These are phyloP conservation scores for Propithecus deckenii DNA, from an alignment of 2,797 vertebrate genomes.

Conservation along the genomic window DNA sequence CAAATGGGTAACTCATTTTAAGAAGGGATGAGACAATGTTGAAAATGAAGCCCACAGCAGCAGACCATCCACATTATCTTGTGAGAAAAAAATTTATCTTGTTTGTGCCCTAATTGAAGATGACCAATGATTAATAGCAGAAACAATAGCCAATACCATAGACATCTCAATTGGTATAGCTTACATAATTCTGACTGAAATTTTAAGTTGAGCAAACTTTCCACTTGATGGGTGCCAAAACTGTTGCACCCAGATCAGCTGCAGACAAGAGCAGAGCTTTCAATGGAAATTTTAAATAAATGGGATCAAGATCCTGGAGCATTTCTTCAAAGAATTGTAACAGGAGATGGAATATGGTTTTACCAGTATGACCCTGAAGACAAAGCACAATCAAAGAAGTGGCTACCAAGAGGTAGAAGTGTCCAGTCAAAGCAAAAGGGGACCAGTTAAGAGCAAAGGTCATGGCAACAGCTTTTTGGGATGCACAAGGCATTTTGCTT, in stretches of 20 bases:
- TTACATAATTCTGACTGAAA: background rate
- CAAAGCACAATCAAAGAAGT: background rate
- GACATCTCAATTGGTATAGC: background rate
- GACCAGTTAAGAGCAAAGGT: background rate
- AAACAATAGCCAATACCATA: background rate
- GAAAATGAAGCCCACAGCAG: background rate
- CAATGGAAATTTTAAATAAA: background rate
- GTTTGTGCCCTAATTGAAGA: background rate
- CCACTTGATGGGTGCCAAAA: background rate
- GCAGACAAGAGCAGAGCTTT: background rate
- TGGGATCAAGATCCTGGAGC: background rate
- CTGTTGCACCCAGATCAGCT: background rate
- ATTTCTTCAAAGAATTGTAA: background rate
- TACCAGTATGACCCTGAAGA: background rate
- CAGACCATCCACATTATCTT: background rate
- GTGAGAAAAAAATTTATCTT: background rate
- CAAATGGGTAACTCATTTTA: background rate
- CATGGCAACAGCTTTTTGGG: background rate
- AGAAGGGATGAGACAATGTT: background rate
- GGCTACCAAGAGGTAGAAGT: background rate
- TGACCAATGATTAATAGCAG: background rate
- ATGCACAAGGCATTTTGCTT: background rate
- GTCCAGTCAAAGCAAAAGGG: background rate
- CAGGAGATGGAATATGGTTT: background rate
- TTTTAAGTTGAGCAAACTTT: background rate